A percentile compares a stretch with the other conserved stretches of the same genome.
Evolutionary conservation across 1,140 invertebrate species (phyloP).

Genomic region (Monochamus saltuarius): DNA sequence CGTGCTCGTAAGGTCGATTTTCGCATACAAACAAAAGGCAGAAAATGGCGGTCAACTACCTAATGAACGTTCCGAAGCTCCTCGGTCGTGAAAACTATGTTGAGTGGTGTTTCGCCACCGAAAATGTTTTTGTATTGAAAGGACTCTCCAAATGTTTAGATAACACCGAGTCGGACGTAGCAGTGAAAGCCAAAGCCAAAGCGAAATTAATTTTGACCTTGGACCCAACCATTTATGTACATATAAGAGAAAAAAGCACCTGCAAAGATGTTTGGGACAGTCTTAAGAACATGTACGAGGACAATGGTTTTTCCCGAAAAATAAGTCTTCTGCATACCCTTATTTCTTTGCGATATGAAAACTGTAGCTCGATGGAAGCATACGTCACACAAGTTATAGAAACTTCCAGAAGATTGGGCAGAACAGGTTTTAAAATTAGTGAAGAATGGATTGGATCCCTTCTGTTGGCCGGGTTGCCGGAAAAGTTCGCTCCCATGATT

Average conservation of each 20-base stretch:
- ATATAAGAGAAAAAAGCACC: conserved; percentile 19
- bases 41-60: too few relatives aligned
- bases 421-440: conserved; percentile 27
- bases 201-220: conserved; percentile 28
- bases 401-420: too few relatives aligned
- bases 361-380: too few relatives aligned
- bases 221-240: conserved; percentile 23
- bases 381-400: too few relatives aligned
- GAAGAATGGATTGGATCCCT: too few relatives aligned
- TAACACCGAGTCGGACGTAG: conserved; percentile 22
- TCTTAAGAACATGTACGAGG: conserved; percentile 22
- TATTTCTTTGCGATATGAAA: too few relatives aligned
- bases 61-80: too few relatives aligned
- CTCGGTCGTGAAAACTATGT: too few relatives aligned
- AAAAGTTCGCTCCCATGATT: conserved; percentile 27
- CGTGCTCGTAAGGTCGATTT: too few relatives aligned
- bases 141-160: conserved; percentile 29
- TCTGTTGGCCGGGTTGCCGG: conserved; percentile 43
- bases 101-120: conserved; percentile 32
- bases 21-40: too few relatives aligned
- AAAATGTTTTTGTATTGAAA: conserved; percentile 34
- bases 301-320: too few relatives aligned
- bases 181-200: conserved; percentile 22
- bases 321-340: too few relatives aligned
- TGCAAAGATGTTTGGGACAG: conserved; percentile 20